phyloP scores from a whole-genome alignment of 2,797 vertebrate genomes.

The Rhinogobio ventralis region DNA sequence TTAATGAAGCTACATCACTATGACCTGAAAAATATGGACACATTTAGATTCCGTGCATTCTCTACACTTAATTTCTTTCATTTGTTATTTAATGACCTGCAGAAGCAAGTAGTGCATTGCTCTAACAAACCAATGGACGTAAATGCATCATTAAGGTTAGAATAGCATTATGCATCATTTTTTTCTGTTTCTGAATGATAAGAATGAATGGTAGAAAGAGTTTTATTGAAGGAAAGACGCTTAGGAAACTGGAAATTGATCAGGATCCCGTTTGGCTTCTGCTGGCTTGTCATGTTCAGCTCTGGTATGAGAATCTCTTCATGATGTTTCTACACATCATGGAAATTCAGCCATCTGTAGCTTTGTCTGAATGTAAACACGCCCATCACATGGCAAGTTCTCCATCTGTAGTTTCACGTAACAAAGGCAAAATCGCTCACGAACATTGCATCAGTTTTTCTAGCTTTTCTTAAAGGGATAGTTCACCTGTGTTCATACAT shows the following conservation, averaged over 20 bases:
- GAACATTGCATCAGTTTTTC: slow-evolving; percentile 19
- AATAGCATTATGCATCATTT: slow-evolving; percentile 21
- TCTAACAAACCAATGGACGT: slow-evolving; percentile 30
- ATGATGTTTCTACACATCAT: slow-evolving; percentile 45
- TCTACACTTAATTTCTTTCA: slow-evolving; percentile 64
- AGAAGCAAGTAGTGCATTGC: neutral
- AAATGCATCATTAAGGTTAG: slow-evolving; percentile 35
- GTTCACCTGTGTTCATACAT: neutral
- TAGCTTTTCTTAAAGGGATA: neutral
- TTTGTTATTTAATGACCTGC: slow-evolving; percentile 51
- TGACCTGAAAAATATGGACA: slow-evolving; percentile 68
- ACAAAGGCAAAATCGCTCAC: neutral
- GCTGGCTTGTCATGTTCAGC: slow-evolving; percentile 40
- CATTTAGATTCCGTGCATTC: slow-evolving; percentile 66
- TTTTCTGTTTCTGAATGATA: neutral
- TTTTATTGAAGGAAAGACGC: neutral
- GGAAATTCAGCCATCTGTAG: slow-evolving; percentile 42
- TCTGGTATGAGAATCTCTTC: slow-evolving; percentile 36
- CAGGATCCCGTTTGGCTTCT: slow-evolving; percentile 23
- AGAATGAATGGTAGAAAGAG: neutral
- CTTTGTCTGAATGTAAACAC: slow-evolving; percentile 50
- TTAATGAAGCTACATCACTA: slow-evolving; percentile 76
- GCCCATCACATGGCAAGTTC: slow-evolving; percentile 33
- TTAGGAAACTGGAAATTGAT: slow-evolving; percentile 25
- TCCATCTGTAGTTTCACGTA: slow-evolving; percentile 44